Percentiles rank a stretch among this genome's conserved stretches.
Evolutionary conservation across 2,888 invertebrate genomes (phyloP).

Genomic region (Athalia rosae): DNA sequence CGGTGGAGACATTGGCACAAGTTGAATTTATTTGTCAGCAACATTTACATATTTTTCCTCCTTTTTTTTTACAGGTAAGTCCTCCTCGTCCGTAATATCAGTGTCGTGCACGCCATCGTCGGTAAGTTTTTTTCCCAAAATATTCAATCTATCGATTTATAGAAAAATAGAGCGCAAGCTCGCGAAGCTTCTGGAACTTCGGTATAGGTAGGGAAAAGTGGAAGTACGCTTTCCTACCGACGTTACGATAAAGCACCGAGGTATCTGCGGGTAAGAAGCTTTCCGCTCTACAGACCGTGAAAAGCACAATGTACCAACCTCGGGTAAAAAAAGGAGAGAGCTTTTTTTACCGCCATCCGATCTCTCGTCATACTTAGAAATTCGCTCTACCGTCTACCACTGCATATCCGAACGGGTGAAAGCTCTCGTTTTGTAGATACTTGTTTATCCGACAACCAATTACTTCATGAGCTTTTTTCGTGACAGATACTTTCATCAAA

Average conservation of each 20-base stretch:
- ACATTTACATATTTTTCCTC: too few relatives aligned
- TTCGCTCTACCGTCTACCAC: neutral
- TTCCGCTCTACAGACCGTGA: slow-evolving; percentile 4
- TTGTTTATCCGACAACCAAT: too few relatives aligned
- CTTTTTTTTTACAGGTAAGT: slow-evolving; percentile 29
- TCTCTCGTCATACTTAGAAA: neutral
- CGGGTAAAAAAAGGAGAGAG: neutral
- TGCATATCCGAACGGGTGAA: neutral
- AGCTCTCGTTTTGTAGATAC: neutral
- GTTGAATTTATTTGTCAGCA: too few relatives aligned
- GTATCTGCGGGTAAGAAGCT: neutral
- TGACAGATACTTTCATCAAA: too few relatives aligned
- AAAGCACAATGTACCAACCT: neutral
- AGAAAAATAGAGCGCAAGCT: neutral
- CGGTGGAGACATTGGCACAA: too few relatives aligned
- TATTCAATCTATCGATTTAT: too few relatives aligned
- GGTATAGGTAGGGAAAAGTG: slow-evolving; percentile 5
- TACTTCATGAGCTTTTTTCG: too few relatives aligned
- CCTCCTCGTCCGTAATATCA: slow-evolving; percentile 4
- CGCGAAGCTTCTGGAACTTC: slow-evolving; percentile 12
- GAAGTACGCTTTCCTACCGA: slow-evolving; percentile 21
- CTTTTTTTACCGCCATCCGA: too few relatives aligned
- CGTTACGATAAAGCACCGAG: neutral
- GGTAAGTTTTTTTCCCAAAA: slow-evolving; percentile 21
- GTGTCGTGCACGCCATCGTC: neutral